Conservation (phyloP, 2,113 vertebrate species). For the Aegotheles bennettii region DNA sequence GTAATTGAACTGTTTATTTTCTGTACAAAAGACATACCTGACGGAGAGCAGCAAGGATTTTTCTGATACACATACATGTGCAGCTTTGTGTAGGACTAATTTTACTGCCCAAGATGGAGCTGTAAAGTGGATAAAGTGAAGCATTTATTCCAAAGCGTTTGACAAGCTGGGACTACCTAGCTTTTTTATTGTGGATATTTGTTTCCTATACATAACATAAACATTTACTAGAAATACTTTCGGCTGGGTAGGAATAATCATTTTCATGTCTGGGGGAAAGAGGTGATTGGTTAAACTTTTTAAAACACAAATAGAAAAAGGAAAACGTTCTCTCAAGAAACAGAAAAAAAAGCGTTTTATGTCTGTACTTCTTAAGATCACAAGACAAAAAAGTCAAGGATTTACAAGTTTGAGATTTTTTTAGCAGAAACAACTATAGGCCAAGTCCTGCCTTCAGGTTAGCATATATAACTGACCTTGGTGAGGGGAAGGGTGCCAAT, state of each 20-base stretch:
- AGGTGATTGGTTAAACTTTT: not conserved
- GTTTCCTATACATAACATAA: constrained; percentile 10
- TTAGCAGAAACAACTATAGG: not conserved
- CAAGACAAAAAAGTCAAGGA: not conserved
- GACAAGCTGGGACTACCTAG: not conserved
- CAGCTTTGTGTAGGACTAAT: not conserved
- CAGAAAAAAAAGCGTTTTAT: not conserved
- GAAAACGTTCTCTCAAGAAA: not conserved
- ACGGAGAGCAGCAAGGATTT: not conserved
- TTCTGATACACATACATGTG: not conserved
- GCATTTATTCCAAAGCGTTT: not conserved
- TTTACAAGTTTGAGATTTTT: not conserved
- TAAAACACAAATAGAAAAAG: not conserved
- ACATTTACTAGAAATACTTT: not conserved
- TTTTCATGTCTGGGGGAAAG: not conserved
- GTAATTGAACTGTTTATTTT: not conserved
- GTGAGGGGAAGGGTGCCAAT: not conserved
- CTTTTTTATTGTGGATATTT: not conserved
- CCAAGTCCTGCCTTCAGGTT: not conserved
- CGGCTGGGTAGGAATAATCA: not conserved
- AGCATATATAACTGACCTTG: not conserved
- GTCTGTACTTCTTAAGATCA: not conserved
- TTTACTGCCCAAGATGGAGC: not conserved
- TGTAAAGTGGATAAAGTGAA: not conserved
- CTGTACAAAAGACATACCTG: not conserved